phyloP scores from a whole-genome alignment of 2,113 vertebrate species.

The Emydura subglobosa region DNA sequence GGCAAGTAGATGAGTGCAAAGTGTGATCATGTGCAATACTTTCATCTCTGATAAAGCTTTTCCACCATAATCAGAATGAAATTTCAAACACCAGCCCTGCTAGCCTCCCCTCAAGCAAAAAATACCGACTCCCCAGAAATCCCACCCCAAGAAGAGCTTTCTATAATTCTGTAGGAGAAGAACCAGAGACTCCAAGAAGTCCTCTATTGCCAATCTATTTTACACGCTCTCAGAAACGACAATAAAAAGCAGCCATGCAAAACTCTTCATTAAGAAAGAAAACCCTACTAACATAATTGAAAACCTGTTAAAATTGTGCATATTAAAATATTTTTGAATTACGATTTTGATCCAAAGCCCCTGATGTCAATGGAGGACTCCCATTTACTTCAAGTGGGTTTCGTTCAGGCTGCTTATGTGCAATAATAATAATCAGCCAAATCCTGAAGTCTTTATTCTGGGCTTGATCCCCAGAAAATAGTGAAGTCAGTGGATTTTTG shows the following conservation, averaged over 20 bases:
- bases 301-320: background rate
- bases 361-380: background rate
- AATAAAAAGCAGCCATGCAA: background rate
- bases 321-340: background rate
- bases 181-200: background rate
- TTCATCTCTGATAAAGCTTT: constrained; percentile 53
- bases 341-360: background rate
- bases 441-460: background rate
- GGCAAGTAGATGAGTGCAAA: constrained; percentile 50
- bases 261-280: background rate
- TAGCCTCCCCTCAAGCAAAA: constrained; percentile 21
- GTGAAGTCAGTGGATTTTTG: background rate
- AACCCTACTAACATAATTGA: background rate
- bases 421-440: background rate
- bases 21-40: constrained; percentile 45
- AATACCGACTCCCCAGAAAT: background rate
- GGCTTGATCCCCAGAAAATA: background rate
- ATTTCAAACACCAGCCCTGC: background rate
- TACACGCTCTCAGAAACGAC: background rate
- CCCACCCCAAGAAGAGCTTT: background rate
- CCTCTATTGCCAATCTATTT: background rate
- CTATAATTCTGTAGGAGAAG: rapidly evolving
- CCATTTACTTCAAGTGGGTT: background rate
- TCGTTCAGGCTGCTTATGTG: background rate
- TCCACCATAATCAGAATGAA: background rate